Evolutionary conservation across 2,888 invertebrate species (phyloP).

Genomic region (Chrysolina americana): DNA sequence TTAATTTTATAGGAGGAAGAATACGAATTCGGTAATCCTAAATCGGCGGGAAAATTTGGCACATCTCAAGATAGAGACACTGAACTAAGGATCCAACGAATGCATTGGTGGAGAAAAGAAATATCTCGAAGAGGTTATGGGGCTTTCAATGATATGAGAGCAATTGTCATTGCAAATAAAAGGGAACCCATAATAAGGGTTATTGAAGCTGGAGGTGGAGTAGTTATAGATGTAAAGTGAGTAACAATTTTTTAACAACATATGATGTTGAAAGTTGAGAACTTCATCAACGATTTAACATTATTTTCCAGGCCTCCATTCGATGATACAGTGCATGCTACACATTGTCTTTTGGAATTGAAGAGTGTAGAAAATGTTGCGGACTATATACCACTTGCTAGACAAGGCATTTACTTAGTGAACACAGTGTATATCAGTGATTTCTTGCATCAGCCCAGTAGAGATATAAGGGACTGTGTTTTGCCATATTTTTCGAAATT

Average conservation of each 20-base stretch:
- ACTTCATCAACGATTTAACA: not conserved
- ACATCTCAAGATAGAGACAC: constrained; percentile 67
- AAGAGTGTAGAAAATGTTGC: constrained; percentile 59
- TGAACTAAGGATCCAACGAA: constrained; percentile 72
- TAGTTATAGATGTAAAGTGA: constrained; percentile 75
- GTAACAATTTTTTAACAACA: constrained; percentile 49
- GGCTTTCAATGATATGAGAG: constrained; percentile 70
- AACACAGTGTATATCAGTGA: constrained; percentile 65
- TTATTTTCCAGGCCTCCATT: constrained; percentile 72
- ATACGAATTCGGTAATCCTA: constrained; percentile 89
- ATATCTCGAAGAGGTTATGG: constrained; percentile 68
- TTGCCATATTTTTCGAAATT: constrained; percentile 60
- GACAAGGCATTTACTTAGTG: constrained; percentile 65
- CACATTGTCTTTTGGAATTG: constrained; percentile 82
- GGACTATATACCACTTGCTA: constrained; percentile 63
- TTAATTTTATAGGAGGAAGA: constrained; percentile 78
- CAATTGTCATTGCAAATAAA: constrained; percentile 75
- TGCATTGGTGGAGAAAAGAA: constrained; percentile 80
- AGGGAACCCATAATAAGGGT: constrained; percentile 78
- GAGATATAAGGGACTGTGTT: constrained; percentile 62
- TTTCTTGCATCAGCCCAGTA: constrained; percentile 59
- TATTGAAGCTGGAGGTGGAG: constrained; percentile 84
- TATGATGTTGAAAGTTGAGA: too few species aligned
- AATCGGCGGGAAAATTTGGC: constrained; percentile 71
- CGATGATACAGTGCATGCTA: constrained; percentile 72